Evolutionary conservation across 2,797 vertebrate species (phyloP).

Genomic region (Scomberomorus guttatus): DNA sequence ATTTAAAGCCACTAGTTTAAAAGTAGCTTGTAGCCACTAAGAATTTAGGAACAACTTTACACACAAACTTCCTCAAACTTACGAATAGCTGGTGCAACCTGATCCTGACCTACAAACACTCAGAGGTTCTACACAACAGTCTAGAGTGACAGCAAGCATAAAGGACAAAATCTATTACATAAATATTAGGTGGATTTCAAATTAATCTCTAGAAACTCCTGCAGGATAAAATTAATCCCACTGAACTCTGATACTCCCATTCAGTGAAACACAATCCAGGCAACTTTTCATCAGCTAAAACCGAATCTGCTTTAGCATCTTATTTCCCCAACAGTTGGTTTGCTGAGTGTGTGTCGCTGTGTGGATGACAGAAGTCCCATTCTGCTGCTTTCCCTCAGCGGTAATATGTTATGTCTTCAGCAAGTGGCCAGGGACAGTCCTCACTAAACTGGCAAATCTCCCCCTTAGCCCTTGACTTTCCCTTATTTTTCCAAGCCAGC

Average conservation of each 20-base stretch:
- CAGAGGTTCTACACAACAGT: neutral
- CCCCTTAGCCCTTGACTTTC: conserved; percentile 64
- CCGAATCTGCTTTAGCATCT: conserved; percentile 23
- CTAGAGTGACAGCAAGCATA: conserved; percentile 4
- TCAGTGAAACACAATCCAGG: conserved; percentile 43
- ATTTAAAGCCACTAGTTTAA: neutral
- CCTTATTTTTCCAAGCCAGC: conserved; percentile 72
- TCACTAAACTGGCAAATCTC: conserved; percentile 56
- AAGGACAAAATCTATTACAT: conserved; percentile 7
- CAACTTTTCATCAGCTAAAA: conserved; percentile 37
- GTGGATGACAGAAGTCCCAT: conserved; percentile 37
- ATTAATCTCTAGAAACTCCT: conserved; percentile 47
- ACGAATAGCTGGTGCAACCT: neutral
- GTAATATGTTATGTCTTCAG: conserved; percentile 74
- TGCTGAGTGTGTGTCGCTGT: conserved; percentile 15
- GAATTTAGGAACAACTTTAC: neutral
- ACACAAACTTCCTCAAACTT: neutral
- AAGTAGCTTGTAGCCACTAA: neutral
- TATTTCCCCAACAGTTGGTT: conserved; percentile 42
- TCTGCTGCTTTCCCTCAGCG: conserved; percentile 59
- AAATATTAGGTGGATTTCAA: conserved; percentile 33
- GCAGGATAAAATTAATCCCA: conserved; percentile 41
- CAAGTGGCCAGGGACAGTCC: conserved; percentile 65
- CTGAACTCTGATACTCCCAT: conserved; percentile 28
- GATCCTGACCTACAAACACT: conserved; percentile 11